Percentiles rank a stretch among this genome's conserved stretches.
Conservation (phyloP, 2,113 vertebrate species). For the Merops nubicus region DNA sequence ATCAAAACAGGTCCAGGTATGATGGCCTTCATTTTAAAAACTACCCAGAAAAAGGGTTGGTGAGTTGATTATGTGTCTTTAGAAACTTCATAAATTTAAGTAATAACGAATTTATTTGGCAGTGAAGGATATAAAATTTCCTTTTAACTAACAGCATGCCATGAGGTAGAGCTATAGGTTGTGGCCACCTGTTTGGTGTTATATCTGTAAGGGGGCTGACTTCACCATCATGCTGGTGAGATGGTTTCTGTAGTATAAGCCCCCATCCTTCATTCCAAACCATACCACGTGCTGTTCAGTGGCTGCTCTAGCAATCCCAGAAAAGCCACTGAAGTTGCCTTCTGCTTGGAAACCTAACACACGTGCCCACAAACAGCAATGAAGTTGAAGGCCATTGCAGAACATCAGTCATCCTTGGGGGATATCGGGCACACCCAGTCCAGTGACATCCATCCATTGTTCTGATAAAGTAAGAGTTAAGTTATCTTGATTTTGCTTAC, state of each 20-base stretch:
- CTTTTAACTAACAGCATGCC: background rate
- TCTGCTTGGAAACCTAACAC: background rate
- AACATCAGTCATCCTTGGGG: fast-evolving
- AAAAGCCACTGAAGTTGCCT: background rate
- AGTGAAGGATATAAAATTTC: background rate
- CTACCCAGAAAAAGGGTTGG: background rate
- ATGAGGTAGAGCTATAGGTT: background rate
- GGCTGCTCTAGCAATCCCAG: background rate
- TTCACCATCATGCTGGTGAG: background rate
- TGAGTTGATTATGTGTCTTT: background rate
- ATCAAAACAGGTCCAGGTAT: background rate
- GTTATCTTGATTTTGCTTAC: background rate
- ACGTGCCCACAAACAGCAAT: background rate
- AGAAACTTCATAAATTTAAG: background rate
- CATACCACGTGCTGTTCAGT: background rate
- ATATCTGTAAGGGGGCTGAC: background rate
- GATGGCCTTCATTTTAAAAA: background rate
- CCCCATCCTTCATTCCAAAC: background rate
- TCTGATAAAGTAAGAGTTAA: background rate
- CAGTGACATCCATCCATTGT: fast-evolving
- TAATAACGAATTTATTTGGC: background rate
- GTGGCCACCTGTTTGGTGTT: background rate
- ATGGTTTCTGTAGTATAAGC: background rate
- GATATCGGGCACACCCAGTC: fast-evolving
- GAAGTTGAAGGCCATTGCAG: background rate